Evolutionary conservation across 2,888 invertebrate genomes (phyloP), one percentile per base, ranked within the genome.

Genomic region (Sussaba pulchella): DNA sequence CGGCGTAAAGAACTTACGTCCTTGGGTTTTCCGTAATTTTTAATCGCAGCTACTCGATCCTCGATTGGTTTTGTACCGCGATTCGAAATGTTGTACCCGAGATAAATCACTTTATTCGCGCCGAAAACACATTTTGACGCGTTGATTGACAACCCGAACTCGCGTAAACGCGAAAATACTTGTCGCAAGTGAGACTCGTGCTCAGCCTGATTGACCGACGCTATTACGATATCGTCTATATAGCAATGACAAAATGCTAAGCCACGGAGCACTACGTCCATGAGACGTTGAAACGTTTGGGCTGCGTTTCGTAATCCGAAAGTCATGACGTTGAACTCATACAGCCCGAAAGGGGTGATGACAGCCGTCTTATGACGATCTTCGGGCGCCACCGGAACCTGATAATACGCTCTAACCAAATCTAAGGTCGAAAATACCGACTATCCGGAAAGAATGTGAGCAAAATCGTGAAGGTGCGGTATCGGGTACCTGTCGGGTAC

Each of bases 301-400:
- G 82, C 83, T 0, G 85, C 86, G 59, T 87, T 87, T 0, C 82
- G 59, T 0, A 88, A 64, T 1, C 86, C 87, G 41, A 84, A 84
- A 0, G 78, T 76, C 82, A 87, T 83, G 1, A 54, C 67, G 36
- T 57, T 64, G 39, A 78, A 81, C 24, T 77, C 77, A 36, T 82
- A 88, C 0, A 88, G 78, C 3, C 87, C 87, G 41, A 88, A 88
- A 0, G 88, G 88, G n/a, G 88, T 88, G 1, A 75, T 86, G 3
- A 88, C 83, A 0, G 86, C 89, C 0, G 88, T 88, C 63, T 90
- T 89, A 5, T 52, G 82, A 3, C 87, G 79, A 71, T 89, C 87
- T 2, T 81, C 86, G 0, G 73, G 74, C 1, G 83, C 71, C 0
- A 82, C 61, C 0, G 82, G 82, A 2, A 83, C 78, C 12, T 82